Evolutionary conservation across 2,888 invertebrate species (phyloP), one percentile per base, ranked within the genome.

Genomic region (Nipponacmea schrenckii): DNA sequence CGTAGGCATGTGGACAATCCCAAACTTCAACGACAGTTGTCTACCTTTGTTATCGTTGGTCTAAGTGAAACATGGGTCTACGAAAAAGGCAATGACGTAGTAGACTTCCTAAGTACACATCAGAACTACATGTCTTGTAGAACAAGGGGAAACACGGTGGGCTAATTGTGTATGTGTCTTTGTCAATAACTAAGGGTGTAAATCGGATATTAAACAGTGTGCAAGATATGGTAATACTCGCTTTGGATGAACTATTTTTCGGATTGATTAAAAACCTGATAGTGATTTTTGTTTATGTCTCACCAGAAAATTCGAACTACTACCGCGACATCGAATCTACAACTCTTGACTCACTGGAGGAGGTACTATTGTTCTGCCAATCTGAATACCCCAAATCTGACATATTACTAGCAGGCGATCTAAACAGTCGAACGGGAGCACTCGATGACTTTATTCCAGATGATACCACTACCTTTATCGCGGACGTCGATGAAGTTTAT

Each of bases 31-130:
- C 12, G 24, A 20, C n/a, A 56, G 0, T 56, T 56, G 20, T 17
- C n/a, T 0, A 50, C 17, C 20, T 50, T 20, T 20, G 56, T 3
- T 4, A 56, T 56, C 0, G 56, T 56, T 56, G 56, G 56, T 10
- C 56, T 56, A 10, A 20, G 56, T 56, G 56, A 56, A 24, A 56
- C 56, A 56, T 56, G 56, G 56, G n/a, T 56, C 20, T 56, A 56
- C 4, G 4, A 20, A 56, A 17, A n/a, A 20, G 17, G 24, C n/a
- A 8, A 56, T n/a, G 56, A 56, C 24, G 50, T 50, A n/a, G 5
- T 15, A n/a, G 5, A 17, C 5, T 50, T n/a, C 17, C 5, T 50
- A 15, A 17, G 7, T n/a, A 50, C 50, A 50, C 50, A 50, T n/a
- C 56, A 56, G 24, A 20, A 24, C 24, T 56, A 20, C 24, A 10